These are phyloP conservation scores for Andrena praecox DNA, from an alignment of 2,888 invertebrate species.

Conservation along the genomic window DNA sequence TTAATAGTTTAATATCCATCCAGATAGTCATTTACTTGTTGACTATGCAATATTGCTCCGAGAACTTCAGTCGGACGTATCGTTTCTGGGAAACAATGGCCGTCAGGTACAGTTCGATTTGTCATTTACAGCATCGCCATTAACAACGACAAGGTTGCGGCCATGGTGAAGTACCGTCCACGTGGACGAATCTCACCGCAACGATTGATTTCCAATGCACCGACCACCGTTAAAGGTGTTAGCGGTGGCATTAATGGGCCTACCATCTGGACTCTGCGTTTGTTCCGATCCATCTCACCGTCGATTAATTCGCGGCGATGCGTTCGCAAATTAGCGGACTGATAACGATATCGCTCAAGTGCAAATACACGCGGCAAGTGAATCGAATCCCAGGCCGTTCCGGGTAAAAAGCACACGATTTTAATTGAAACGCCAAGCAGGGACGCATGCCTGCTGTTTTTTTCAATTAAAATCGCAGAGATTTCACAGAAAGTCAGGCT, in stretches of 20 bases:
- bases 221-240: not conserved
- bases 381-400: not conserved
- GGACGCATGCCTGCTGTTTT: not conserved
- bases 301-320: not conserved
- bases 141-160: not conserved
- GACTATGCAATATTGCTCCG: not conserved
- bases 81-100: not conserved
- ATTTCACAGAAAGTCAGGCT: not conserved
- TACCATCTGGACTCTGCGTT: not conserved
- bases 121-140: not conserved
- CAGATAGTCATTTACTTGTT: not conserved
- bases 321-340: conserved; percentile 5
- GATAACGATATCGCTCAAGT: not conserved
- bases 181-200: conserved; percentile 2
- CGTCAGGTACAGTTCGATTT: conserved; percentile 1
- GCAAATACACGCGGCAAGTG: not conserved
- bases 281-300: not conserved
- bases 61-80: not conserved
- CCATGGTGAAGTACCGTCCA: not conserved
- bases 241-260: not conserved
- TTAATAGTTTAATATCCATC: conserved; percentile 11
- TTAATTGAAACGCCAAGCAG: not conserved
- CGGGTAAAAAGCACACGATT: not conserved
- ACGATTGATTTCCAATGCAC: conserved; percentile 41
- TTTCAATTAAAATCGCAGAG: not conserved